A percentile compares a stretch with the other conserved stretches of the same genome.
These are phyloP conservation scores for Chrysolina americana DNA, from an alignment of 2,888 invertebrate genomes.

Conservation along the genomic window DNA sequence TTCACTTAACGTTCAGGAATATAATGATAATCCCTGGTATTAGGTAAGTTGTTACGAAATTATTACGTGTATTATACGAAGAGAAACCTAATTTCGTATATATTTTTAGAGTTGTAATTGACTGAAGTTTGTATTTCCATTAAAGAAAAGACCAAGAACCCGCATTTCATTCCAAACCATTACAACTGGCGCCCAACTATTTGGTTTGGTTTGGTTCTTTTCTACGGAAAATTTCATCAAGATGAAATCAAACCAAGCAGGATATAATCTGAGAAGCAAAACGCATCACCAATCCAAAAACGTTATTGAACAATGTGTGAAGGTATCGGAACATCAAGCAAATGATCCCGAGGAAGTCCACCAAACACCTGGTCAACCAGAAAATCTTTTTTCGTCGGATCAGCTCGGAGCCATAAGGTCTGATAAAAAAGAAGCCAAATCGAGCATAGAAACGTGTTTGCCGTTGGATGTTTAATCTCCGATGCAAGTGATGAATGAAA, in stretches of 20 bases:
- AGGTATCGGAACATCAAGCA: too few species aligned
- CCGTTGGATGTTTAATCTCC: not conserved
- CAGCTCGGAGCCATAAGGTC: not conserved
- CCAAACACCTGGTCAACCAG: not conserved
- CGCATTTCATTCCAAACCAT: not conserved
- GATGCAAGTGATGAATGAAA: not conserved
- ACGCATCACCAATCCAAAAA: not conserved
- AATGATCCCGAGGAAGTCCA: not conserved
- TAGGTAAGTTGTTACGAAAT: too few species aligned
- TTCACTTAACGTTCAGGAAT: too few species aligned
- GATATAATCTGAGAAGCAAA: not conserved
- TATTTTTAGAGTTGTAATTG: not conserved
- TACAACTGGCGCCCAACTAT: not conserved
- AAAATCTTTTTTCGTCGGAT: not conserved
- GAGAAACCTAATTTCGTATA: too few species aligned
- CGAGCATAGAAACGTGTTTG: not conserved
- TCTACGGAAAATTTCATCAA: not conserved
- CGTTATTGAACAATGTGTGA: not conserved
- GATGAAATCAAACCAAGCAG: not conserved
- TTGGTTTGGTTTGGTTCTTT: too few species aligned
- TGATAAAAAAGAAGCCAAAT: not conserved
- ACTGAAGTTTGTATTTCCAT: not conserved
- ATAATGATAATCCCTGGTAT: too few species aligned
- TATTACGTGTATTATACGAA: too few species aligned
- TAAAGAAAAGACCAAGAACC: not conserved